A percentile compares a stretch with the other conserved stretches of the same genome.
Conservation (phyloP, 2,888 invertebrate genomes). For the Callosobruchus maculatus region DNA sequence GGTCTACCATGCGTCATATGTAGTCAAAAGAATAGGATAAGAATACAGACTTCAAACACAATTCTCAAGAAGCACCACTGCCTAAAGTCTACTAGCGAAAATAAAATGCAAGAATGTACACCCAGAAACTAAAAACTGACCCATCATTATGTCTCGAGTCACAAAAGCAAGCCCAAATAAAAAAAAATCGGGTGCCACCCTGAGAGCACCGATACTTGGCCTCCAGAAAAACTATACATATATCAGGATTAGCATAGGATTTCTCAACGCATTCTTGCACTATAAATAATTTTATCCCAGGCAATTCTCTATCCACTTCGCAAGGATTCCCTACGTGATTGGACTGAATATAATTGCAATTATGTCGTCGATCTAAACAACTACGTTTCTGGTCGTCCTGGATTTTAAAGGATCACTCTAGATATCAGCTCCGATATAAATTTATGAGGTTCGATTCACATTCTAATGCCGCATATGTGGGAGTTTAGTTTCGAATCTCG, state of each 20-base stretch:
- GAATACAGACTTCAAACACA: too few relatives aligned
- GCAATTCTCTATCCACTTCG: background rate
- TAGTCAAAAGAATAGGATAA: too few relatives aligned
- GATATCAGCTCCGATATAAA: background rate
- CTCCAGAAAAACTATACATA: background rate
- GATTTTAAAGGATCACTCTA: background rate
- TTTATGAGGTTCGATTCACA: slow-evolving; percentile 23
- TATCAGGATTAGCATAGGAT: background rate
- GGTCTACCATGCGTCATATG: too few relatives aligned
- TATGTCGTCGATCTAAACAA: background rate
- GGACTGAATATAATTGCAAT: slow-evolving; percentile 1
- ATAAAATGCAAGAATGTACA: too few relatives aligned
- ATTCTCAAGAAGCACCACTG: too few relatives aligned
- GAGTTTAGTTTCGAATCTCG: background rate
- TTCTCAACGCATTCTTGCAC: background rate
- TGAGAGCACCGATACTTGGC: too few relatives aligned
- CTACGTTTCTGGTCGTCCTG: background rate
- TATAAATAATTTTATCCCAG: background rate
- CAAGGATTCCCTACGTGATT: slow-evolving; percentile 5
- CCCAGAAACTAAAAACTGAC: too few relatives aligned
- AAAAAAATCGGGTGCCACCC: too few relatives aligned
- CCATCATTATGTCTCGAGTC: too few relatives aligned
- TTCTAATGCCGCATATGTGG: background rate
- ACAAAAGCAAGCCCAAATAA: too few relatives aligned
- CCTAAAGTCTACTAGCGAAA: too few relatives aligned